Percentiles rank a stretch among this genome's conserved stretches.
phyloP scores from a whole-genome alignment of 2,888 invertebrate genomes.

The Drosophila mimica region DNA sequence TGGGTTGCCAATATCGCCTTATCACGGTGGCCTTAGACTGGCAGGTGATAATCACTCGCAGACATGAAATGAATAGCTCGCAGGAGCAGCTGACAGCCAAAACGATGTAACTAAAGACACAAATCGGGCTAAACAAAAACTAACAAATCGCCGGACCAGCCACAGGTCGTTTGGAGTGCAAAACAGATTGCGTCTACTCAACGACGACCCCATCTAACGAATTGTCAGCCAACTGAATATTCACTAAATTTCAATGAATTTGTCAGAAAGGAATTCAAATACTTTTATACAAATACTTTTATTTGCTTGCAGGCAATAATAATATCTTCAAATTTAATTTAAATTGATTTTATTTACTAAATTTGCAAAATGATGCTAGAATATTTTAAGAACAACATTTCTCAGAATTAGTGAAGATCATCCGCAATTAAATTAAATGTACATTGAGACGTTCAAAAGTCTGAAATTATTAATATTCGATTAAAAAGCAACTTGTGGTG shows the following conservation, averaged over 20 bases:
- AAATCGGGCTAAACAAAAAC: constrained; percentile 26
- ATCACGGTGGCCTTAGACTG: constrained; percentile 42
- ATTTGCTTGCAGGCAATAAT: background rate
- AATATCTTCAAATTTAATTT: background rate
- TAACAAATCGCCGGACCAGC: constrained; percentile 15
- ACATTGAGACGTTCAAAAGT: background rate
- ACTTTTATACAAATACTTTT: background rate
- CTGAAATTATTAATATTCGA: background rate
- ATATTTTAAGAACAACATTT: background rate
- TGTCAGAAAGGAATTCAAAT: constrained; percentile 16
- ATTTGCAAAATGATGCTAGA: background rate
- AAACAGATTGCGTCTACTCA: constrained; percentile 31
- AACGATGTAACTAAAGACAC: constrained; percentile 15
- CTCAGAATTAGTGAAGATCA: background rate
- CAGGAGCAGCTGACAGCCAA: constrained; percentile 11
- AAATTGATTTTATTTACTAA: background rate
- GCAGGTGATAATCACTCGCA: constrained; percentile 74
- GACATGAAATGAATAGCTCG: constrained; percentile 43
- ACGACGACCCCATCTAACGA: constrained; percentile 1
- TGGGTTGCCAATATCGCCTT: constrained; percentile 27
- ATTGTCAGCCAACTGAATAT: constrained; percentile 38
- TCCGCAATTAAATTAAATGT: background rate
- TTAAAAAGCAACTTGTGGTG: background rate
- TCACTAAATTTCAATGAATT: constrained; percentile 48
- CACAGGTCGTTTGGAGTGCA: constrained; percentile 46